Conservation (phyloP, 2,113 vertebrate genomes). For the Nothocercus julius region DNA sequence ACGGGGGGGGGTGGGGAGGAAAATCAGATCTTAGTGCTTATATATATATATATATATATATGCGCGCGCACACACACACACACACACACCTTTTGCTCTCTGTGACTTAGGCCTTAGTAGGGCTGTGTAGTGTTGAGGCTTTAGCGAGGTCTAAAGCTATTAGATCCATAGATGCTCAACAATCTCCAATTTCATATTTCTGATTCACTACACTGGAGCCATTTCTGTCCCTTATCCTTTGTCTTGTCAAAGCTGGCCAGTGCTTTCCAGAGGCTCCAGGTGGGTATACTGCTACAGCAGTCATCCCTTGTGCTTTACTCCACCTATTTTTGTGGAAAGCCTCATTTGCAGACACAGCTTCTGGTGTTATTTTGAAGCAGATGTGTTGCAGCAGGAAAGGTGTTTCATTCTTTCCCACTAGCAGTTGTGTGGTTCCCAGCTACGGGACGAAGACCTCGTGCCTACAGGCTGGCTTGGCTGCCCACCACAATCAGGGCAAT, state of each 20-base stretch:
- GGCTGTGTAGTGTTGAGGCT: no score
- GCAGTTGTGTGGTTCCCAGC: background rate
- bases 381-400: background rate
- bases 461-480: background rate
- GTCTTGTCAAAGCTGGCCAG: background rate
- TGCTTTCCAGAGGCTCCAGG: background rate
- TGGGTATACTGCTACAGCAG: accelerated
- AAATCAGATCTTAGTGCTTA: background rate
- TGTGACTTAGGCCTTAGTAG: background rate
- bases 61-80: no score
- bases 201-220: background rate
- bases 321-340: background rate
- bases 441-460: background rate
- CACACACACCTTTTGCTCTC: background rate
- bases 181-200: background rate
- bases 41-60: no score
- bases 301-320: background rate
- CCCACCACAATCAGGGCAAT: background rate
- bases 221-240: background rate
- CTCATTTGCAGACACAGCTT: background rate
- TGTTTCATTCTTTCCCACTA: background rate
- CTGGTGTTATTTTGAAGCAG: background rate
- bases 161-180: background rate
- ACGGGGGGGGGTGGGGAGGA: background rate
- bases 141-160: background rate